Evolutionary conservation across 2,888 invertebrate species (phyloP), one percentile per base, ranked within the genome.

Genomic region (Thelaira solivaga): DNA sequence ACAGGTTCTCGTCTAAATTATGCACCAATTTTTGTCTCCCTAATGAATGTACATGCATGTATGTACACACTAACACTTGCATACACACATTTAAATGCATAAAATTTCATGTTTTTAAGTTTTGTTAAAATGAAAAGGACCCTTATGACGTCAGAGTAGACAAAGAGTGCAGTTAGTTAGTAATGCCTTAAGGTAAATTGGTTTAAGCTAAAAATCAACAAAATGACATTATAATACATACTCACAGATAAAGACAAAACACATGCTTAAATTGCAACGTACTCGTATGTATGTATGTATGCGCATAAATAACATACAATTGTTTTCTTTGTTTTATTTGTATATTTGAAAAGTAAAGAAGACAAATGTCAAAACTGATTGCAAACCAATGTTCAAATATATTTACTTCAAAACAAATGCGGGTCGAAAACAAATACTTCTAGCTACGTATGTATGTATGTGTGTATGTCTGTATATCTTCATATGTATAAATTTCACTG

Each of bases 171-270:
- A 61, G 59, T 62, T 57, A 61, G 59, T 62, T 57, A 64, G 53
- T 51, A 55, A 53, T 69, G 80, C 73, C 73, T 62, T 22, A 76
- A 75, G 78, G 53, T 34, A 77, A 81, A 80, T 80, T 73, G 73
- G 47, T 77, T 81, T 81, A 78, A 79, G 49, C 72, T 80, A 62
- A 73, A 80, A 81, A 78, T 81, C 65, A 78, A 76, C 80, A 78
- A 78, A 80, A 78, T 69, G 73, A 78, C 69, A 72, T 75, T 64
- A 62, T 55, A 55, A 61, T 64, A 6, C 4, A 39, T 61, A n/a
- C 31, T 45, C 45, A 13, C 22, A 45, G 61, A 18, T 45, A 61
- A 61, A 61, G 18, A 10, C 57, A 41, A 41, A n/a, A 65, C 43
- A 49, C 24, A 47, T 31, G 57, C 34, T 43, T 16, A 20, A 55